These are phyloP conservation scores for Semotilus atromaculatus DNA, from an alignment of 2,797 vertebrate species.

Conservation along the genomic window DNA sequence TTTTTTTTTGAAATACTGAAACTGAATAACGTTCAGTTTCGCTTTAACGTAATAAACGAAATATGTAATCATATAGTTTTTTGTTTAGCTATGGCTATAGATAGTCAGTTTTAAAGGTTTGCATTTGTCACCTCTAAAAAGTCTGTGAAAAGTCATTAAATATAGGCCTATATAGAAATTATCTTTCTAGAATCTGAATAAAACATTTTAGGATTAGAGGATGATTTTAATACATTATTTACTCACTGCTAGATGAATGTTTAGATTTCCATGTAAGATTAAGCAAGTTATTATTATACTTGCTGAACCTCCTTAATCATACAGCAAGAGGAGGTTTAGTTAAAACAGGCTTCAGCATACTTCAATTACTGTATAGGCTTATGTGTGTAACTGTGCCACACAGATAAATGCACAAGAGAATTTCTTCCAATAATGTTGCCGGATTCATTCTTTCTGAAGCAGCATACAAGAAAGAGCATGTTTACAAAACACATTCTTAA, in stretches of 20 bases:
- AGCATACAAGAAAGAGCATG: neutral
- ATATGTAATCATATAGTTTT: neutral
- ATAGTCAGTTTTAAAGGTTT: neutral
- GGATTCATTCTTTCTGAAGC: neutral
- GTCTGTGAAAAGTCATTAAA: neutral
- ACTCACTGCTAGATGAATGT: neutral
- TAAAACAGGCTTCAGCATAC: neutral
- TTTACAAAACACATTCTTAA: neutral
- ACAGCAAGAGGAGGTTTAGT: neutral
- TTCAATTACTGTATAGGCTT: neutral
- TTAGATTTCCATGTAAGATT: neutral
- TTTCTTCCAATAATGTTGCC: neutral
- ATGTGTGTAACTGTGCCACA: neutral
- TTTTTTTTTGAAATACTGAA: too few relatives aligned
- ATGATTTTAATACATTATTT: neutral
- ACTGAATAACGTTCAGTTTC: too few relatives aligned
- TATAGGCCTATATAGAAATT: too few relatives aligned
- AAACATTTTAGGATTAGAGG: neutral
- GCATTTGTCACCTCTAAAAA: neutral
- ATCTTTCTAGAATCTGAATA: neutral
- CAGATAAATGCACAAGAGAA: neutral
- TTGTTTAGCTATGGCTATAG: neutral
- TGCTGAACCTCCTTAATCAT: neutral
- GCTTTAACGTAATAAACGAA: neutral
- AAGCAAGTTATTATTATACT: neutral